Evolutionary conservation across 2,113 vertebrate species (phyloP).

Genomic region (Tragulus kanchil): DNA sequence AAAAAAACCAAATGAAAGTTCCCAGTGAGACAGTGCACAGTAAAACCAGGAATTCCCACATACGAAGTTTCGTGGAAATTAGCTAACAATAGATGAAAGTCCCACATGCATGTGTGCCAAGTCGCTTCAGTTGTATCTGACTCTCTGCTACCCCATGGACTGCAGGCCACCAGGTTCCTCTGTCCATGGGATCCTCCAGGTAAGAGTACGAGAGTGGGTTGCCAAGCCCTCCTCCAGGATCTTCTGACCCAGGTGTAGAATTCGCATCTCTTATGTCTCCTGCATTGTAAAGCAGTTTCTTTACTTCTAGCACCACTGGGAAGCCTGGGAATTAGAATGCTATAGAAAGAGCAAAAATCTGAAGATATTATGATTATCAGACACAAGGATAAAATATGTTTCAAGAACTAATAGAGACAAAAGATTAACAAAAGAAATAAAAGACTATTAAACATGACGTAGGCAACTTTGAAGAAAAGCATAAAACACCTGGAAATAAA

Average conservation of each 20-base stretch:
- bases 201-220: too few relatives aligned
- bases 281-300: too few relatives aligned
- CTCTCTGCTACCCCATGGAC: too few relatives aligned
- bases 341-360: not conserved
- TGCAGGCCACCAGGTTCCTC: too few relatives aligned
- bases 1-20: not conserved
- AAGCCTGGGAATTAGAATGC: not conserved
- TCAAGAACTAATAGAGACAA: not conserved
- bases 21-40: not conserved
- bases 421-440: conserved; percentile 4
- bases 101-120: not conserved
- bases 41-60: not conserved
- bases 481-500: not conserved
- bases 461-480: not conserved
- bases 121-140: too few relatives aligned
- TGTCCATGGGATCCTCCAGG: too few relatives aligned
- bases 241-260: too few relatives aligned
- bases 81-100: not conserved
- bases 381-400: not conserved
- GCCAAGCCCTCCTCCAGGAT: too few relatives aligned
- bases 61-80: not conserved
- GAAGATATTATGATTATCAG: not conserved
- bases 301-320: too few relatives aligned
- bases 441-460: not conserved
- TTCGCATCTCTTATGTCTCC: too few relatives aligned